Evolutionary conservation across 1,140 invertebrate species (phyloP).

Genomic region (Ceratoteleas bidentatus): DNA sequence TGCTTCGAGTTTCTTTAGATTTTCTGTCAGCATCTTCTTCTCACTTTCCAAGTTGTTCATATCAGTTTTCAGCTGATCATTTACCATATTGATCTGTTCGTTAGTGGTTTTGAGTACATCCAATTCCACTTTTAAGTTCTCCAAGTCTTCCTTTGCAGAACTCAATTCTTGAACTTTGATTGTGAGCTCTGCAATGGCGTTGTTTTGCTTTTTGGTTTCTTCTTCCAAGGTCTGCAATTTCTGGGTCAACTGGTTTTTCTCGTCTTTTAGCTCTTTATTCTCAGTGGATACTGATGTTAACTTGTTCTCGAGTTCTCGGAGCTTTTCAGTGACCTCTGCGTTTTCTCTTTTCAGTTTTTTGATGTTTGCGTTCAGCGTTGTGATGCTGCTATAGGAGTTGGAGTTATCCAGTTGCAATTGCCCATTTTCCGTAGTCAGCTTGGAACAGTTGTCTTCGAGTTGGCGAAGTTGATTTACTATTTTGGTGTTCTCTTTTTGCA

Average conservation of each 20-base stretch:
- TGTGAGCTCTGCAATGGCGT: neutral
- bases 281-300: neutral
- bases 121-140: constrained; percentile 13
- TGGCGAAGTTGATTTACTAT: neutral
- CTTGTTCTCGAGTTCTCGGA: neutral
- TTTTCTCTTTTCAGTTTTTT: constrained; percentile 10
- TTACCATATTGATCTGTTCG: constrained; percentile 1
- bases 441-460: neutral
- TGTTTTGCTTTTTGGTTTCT: constrained; percentile 1
- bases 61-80: constrained; percentile 17
- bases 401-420: neutral
- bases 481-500: constrained; percentile 4
- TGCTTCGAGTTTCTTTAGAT: constrained; percentile 21
- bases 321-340: neutral
- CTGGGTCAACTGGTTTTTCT: constrained; percentile 7
- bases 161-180: neutral
- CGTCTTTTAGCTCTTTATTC: constrained; percentile 30
- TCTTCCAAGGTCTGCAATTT: constrained; percentile 2
- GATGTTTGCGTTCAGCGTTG: neutral
- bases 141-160: constrained; percentile 10
- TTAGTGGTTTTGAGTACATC: constrained; percentile 7
- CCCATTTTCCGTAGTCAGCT: neutral
- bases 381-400: neutral
- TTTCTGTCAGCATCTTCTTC: constrained; percentile 30
- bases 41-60: constrained; percentile 24